Base-by-base conservation (phyloP, 2,888 invertebrate genomes). In the Leptothorax acervorum region DNA sequence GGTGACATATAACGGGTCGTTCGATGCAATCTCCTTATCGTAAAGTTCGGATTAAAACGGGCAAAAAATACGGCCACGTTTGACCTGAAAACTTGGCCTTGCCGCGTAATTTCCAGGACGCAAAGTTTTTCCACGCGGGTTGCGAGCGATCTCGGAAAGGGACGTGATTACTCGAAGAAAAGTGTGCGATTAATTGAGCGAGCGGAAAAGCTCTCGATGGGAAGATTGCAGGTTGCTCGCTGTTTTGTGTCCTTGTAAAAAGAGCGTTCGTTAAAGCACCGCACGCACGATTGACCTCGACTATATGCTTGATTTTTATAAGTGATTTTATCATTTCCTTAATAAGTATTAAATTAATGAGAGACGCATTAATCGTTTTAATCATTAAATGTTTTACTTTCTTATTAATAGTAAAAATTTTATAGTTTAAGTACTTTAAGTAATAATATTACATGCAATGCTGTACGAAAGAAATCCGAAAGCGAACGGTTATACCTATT, bases 21-120 rank as follows among this genome's bases (percentile, higher is more conserved):
- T 88, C 78, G 86, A 90, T 90, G 90, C 88, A 88, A 90, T 90
- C 90, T 88, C 86, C 83, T 89, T 91, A 91, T 90, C 90, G 90
- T 85, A 85, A 89, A 90, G 84, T 90, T 90, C 84, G 66, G 90
- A 91, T 90, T 91, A 87, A 90, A 90, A 68, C 79, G 84, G 8
- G 83, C 75, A 86, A 90, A 88, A 89, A 91, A 74, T 78, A 81
- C 71, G 74, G 62, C n/a, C 63, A 76, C 83, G 35, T 76, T 83
- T 42, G 57, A 84, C 28, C 78, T 70, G 82, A 89, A 87, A 90
- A 70, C 89, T 83, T 45, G 62, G 70, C 76, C 83, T 71, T 75
- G 68, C 65, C 63, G 81, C 83, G 74, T 57, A 66, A 86, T 88
- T 83, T 79, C 35, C 71, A 15, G 82, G 42, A 55, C 48, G 81